A percentile compares a stretch with the other conserved stretches of the same genome.
These are phyloP conservation scores for Nothocercus nigrocapillus DNA, from an alignment of 2,113 vertebrate species.

Conservation along the genomic window DNA sequence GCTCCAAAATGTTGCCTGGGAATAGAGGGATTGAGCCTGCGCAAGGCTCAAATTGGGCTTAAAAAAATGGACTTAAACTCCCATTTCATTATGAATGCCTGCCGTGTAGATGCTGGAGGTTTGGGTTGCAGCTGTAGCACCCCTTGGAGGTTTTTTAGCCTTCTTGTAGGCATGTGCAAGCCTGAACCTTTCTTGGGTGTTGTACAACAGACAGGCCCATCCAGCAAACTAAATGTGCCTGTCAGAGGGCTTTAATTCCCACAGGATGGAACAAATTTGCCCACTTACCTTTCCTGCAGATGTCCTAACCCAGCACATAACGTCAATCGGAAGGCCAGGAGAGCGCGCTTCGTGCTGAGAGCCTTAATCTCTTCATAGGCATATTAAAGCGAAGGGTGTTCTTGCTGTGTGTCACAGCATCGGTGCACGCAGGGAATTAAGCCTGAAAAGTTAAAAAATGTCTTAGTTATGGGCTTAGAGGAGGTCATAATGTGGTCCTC, in stretches of 20 bases:
- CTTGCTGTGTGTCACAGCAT: background rate
- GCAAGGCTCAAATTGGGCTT: too few relatives aligned
- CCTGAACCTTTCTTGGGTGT: background rate
- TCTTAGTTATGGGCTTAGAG: background rate
- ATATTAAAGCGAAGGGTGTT: background rate
- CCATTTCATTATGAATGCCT: background rate
- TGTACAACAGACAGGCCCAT: too few relatives aligned
- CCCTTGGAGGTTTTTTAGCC: background rate
- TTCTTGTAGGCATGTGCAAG: accelerated
- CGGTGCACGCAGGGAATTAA: background rate
- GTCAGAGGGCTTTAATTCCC: background rate
- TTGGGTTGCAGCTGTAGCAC: background rate
- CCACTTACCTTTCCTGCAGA: background rate
- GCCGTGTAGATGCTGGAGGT: accelerated
- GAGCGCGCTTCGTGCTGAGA: background rate
- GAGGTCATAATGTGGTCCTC: accelerated
- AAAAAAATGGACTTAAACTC: background rate
- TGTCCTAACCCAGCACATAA: accelerated
- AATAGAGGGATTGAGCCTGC: background rate
- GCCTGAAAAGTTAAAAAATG: background rate
- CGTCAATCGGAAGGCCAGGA: background rate
- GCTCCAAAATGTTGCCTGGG: background rate
- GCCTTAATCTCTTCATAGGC: background rate
- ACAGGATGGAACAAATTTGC: background rate
- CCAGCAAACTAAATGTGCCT: accelerated